Base-by-base conservation (phyloP, 2,113 vertebrate genomes). In the Rallus limicola region DNA sequence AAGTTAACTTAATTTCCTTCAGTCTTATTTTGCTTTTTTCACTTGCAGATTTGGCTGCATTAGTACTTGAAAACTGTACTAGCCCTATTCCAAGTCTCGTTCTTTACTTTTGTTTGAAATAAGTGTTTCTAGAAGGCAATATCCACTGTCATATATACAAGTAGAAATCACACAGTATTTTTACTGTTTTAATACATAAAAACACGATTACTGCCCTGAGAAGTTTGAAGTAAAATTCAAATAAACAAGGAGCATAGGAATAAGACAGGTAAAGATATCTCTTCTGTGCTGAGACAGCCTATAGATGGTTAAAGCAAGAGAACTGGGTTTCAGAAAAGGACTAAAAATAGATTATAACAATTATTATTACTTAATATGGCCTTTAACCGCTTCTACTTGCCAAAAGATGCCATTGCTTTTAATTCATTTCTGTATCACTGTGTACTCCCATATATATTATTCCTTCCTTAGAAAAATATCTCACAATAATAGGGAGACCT, bases 401-500 rank as follows among this genome's bases (percentile, higher is more conserved):
- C 82, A 91, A 82, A 95, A 92, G 40, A 33, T 24, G 34, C 53
- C 9, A 52, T 64, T 92, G 88, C 48, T 72, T 77, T 67, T 24
- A 95, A 92, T 85, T 78, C 6, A 93, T 80, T 85, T 89, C n/a
- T 55, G 16, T 74, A 91, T 77, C 53, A 69, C 36, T 62, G 81
- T 86, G 75, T 86, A 88, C 48, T 88, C 50, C 83, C 46, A 91
- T 91, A 96, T 65, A 75, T 53, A 81, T 88, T 50, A 88, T 91
- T 92, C n/a, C 48, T 87, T 53, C 78, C 86, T 92, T 95, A 85
- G 58, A 52, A 94, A 88, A 95, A 79, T 86, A 72, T 14, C 84
- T 89, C 76, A 16, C 40, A 74, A 64, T 97, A 96, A 94, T 77
- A 69, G 83, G 97, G 84, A 62, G 94, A 96, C 62, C 84, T 97